phyloP scores from a whole-genome alignment of 2,888 invertebrate genomes.

The Barypeithes pellucidus region DNA sequence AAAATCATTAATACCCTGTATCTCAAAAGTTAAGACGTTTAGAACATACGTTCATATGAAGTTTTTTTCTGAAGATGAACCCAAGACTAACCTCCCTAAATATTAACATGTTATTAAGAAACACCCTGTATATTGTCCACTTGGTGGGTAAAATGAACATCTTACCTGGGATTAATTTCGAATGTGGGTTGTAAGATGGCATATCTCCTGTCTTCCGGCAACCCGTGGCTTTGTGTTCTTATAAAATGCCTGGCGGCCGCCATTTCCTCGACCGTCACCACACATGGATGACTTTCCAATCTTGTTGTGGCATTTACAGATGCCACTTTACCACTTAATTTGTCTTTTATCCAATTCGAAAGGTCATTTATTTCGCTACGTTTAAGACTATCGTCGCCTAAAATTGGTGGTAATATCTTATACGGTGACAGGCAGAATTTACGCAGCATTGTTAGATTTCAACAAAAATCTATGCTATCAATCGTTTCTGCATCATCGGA shows the following conservation, averaged over 20 bases:
- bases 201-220: slow-evolving; percentile 89
- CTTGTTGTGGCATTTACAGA: slow-evolving; percentile 89
- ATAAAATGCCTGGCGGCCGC: slow-evolving; percentile 96
- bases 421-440: too few species aligned
- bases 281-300: slow-evolving; percentile 93
- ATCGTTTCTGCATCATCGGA: too few species aligned
- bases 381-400: slow-evolving; percentile 80
- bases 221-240: slow-evolving; percentile 86
- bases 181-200: slow-evolving; percentile 91
- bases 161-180: slow-evolving; percentile 77
- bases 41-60: too few species aligned
- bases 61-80: too few species aligned
- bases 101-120: too few species aligned
- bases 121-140: too few species aligned
- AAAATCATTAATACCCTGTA: too few species aligned
- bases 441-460: too few species aligned
- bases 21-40: too few species aligned
- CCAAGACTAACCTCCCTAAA: too few species aligned
- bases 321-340: slow-evolving; percentile 85
- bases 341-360: slow-evolving; percentile 84
- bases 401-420: too few species aligned
- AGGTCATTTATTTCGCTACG: slow-evolving; percentile 85
- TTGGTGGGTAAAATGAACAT: neutral
- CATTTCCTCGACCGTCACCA: slow-evolving; percentile 97
- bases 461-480: too few species aligned